phyloP scores from a whole-genome alignment of 1,140 invertebrate species.

The Leptinotarsa lineolata region DNA sequence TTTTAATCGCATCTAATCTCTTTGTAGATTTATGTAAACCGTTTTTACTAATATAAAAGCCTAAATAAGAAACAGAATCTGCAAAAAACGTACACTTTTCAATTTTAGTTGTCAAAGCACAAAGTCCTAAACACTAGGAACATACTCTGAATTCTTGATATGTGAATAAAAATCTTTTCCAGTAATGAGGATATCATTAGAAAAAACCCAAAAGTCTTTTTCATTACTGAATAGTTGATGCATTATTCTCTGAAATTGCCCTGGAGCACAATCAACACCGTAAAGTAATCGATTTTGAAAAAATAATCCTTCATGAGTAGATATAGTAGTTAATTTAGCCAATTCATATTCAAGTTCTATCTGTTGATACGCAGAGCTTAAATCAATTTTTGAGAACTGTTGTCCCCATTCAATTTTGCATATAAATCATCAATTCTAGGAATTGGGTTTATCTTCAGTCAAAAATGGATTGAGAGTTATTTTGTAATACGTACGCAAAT shows the following conservation, averaged over 20 bases:
- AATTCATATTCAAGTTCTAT: neutral
- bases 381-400: neutral
- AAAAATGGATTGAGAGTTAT: neutral
- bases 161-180: neutral
- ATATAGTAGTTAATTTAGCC: neutral
- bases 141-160: neutral
- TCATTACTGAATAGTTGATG: conserved; percentile 9
- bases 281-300: neutral
- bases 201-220: neutral
- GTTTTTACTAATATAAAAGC: conserved; percentile 10
- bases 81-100: conserved; percentile 9
- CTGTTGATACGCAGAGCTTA: neutral
- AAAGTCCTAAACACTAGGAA: neutral
- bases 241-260: neutral
- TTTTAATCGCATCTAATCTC: no score
- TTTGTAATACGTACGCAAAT: neutral
- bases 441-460: neutral
- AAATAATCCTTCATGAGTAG: neutral
- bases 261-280: neutral
- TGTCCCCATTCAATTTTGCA: neutral
- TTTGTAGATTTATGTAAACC: no score
- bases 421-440: no score
- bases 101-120: conserved; percentile 6
- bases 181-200: neutral
- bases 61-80: conserved; percentile 5